These are phyloP conservation scores for Orycteropus afer DNA, from an alignment of 2,113 vertebrate species.

Conservation along the genomic window DNA sequence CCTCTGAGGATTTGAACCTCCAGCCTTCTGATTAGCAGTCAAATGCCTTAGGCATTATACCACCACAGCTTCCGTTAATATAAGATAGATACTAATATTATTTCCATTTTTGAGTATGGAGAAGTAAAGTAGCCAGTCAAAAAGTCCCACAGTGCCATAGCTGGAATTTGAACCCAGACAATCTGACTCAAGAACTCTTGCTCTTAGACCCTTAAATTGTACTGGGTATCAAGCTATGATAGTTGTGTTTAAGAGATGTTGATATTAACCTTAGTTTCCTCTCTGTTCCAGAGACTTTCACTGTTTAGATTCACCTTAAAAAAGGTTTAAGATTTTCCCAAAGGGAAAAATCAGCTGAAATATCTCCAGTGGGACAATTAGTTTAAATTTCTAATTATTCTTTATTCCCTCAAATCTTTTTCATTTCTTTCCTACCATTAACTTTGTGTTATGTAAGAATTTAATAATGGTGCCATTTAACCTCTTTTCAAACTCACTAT, in stretches of 20 bases:
- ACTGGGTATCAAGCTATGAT: background rate
- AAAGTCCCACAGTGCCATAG: background rate
- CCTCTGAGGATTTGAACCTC: too few species aligned
- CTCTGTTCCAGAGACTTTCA: conserved; percentile 12
- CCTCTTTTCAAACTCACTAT: background rate
- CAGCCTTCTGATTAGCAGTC: too few species aligned
- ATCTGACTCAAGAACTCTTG: background rate
- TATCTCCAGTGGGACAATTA: conserved; percentile 9
- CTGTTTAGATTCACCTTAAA: background rate
- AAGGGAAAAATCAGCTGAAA: background rate
- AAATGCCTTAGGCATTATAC: too few species aligned
- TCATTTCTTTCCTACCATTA: background rate
- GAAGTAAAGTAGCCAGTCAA: conserved; percentile 11
- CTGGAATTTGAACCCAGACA: too few species aligned
- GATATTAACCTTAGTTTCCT: background rate
- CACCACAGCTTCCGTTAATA: too few species aligned
- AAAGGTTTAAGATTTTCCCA: background rate
- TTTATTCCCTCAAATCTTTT: background rate
- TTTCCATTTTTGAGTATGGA: background rate
- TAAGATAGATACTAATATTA: background rate
- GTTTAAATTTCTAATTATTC: conserved; percentile 37
- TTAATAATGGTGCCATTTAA: background rate
- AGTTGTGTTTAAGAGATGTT: conserved; percentile 4
- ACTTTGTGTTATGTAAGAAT: conserved; percentile 20
- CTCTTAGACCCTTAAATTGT: background rate